Base-by-base conservation (phyloP, 2,797 vertebrate species). In the Xiphophorus birchmanni region DNA sequence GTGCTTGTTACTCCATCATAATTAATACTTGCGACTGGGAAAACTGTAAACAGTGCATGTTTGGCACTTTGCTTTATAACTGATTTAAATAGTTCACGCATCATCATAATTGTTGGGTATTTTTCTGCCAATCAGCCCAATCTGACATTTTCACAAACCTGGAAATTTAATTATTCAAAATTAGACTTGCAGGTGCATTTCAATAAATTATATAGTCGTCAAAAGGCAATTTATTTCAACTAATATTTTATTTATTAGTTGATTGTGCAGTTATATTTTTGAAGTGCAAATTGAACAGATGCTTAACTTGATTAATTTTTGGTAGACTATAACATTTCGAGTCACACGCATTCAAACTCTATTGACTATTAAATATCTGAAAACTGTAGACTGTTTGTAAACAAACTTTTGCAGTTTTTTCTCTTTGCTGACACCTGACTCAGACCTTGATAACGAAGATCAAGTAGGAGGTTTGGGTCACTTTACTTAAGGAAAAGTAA, bases 1-100 rank as follows among this genome's bases (percentile, higher is more conserved):
- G 74, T 18, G 63, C 71, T 77, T 73, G 63, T 81, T 80, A 45
- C 76, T 63, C 52, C 76, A 50, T 81, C 65, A 78, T 73, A 76
- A 80, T 80, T 80, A 75, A 80, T 73, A 40, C 42, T 81, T 26
- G 18, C 3, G 17, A 52, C 58, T 45, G 45, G 79, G 56, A 77
- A 71, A 74, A 47, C 42, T 80, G 17, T 21, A 23, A 76, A 32
- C n/a, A 13, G 40, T 44, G 15, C 52, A 35, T 54, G 44, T 78
- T 76, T 76, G 44, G 54, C 35, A 79, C 74, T 78, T 77, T 48
- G 45, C 35, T 83, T 74, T 23, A 82, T 52, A 79, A 79, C 11
- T 0, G 13, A 76, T 56, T 60, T 54, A 74, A 86, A 77, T 40
- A 13, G 79, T 50, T 76, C 79, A 74, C 50, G 37, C 2, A n/a